These are phyloP conservation scores for Yoshiicerus persimilis DNA, from an alignment of 1,140 invertebrate genomes.

Conservation along the genomic window DNA sequence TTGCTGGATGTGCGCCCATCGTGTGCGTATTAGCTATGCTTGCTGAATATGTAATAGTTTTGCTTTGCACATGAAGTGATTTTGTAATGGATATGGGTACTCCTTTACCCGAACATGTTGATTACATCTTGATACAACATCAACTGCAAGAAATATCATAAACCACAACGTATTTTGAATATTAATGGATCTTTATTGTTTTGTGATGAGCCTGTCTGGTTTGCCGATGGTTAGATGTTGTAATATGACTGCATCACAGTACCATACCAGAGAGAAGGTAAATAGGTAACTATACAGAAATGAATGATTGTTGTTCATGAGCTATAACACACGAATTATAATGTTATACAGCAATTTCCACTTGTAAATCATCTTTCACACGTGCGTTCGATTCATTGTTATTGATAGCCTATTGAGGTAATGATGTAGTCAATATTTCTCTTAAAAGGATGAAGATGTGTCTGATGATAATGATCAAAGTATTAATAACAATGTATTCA, in stretches of 20 bases:
- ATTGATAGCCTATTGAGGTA: neutral
- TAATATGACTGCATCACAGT: neutral
- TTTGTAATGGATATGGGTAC: neutral
- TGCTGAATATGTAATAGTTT: neutral
- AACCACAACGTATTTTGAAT: neutral
- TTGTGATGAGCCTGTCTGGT: neutral
- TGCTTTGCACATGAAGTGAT: neutral
- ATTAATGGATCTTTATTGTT: constrained; percentile 1
- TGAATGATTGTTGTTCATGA: neutral
- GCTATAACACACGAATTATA: neutral
- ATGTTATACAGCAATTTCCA: neutral
- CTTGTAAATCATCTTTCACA: neutral
- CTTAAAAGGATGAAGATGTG: constrained; percentile 10
- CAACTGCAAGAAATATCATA: neutral
- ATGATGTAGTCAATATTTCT: constrained; percentile 11
- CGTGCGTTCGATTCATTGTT: neutral
- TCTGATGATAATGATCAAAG: neutral
- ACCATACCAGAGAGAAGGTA: neutral
- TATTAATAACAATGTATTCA: constrained; percentile 15
- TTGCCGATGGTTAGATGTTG: neutral
- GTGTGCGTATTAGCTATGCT: neutral
- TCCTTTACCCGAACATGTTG: neutral
- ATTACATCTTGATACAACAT: neutral
- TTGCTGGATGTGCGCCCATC: neutral
- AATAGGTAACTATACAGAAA: neutral